Base-by-base conservation (phyloP, 2,113 vertebrate species). In the Caranx ignobilis region DNA sequence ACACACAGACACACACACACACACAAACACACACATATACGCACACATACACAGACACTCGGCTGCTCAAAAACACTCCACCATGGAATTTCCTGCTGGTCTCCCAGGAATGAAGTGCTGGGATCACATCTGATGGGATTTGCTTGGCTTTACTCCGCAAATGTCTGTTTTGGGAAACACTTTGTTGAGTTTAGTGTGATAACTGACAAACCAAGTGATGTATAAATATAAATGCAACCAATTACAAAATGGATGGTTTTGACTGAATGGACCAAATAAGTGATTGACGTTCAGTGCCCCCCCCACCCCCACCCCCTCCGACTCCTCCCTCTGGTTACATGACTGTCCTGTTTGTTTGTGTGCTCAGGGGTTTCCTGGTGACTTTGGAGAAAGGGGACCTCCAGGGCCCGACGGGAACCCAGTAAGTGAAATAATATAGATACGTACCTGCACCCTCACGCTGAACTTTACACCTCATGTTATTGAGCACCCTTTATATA, bases 341-440 rank as follows among this genome's bases (percentile, higher is more conserved):
- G 47, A 77, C 64, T 34, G 11, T 41, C 57, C 62, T 75, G 50
- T 86, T 56, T 86, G 50, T 79, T 43, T 94, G 70, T 93, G 75
- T 89, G 66, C 71, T 81, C 82, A 99, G 98, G 98, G 98, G 13
- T 99, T 99, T 95, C 95, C 95, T 80, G 98, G 98, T 89, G 96
- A 97, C 91, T 96, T 96, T 89, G 98, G 98, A 43, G 96, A 98
- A 83, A 94, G 96, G 90, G 98, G 98, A 91, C 96, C 96, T 74
- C 98, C 98, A 0, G 98, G 98, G 73, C 93, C 95, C 2, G 98
- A 99, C 80, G 98, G 97, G 72, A 97, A 97, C 93, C 97, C 98
- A 41, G 98, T 99, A 95, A 99, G 98, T 98, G 81, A 79, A 63
- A 75, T 6, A 13, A 69, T 48, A 31, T 65, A 19, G 45, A 66